Conservation (phyloP, 2,113 vertebrate genomes). For the Tychaedon coryphoeus region DNA sequence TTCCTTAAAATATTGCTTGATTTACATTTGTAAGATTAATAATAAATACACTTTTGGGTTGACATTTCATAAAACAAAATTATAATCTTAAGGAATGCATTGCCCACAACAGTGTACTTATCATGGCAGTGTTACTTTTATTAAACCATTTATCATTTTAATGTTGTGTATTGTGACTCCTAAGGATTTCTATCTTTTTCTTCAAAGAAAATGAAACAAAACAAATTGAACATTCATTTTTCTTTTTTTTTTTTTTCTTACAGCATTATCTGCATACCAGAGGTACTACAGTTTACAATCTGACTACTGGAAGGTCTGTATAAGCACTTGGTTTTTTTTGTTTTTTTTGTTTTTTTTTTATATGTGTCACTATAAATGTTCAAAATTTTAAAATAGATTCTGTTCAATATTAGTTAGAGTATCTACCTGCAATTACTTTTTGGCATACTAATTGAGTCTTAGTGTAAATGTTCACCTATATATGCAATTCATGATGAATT, state of each 20-base stretch:
- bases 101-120: slow-evolving; percentile 36
- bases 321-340: not conserved
- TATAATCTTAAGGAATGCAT: slow-evolving; percentile 11
- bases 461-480: not conserved
- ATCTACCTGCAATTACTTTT: not conserved
- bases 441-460: not conserved
- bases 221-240: slow-evolving; percentile 47
- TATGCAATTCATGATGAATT: not conserved
- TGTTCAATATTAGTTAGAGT: not conserved
- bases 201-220: slow-evolving; percentile 31
- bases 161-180: not conserved
- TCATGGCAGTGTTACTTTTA: slow-evolving; percentile 28
- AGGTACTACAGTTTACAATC: slow-evolving; percentile 99
- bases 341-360: not conserved
- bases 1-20: slow-evolving; percentile 42
- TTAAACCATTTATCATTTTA: slow-evolving; percentile 45
- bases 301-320: slow-evolving; percentile 99
- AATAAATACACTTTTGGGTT: slow-evolving; percentile 7
- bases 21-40: slow-evolving; percentile 45
- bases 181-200: slow-evolving; percentile 36
- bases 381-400: not conserved
- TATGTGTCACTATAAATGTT: not conserved
- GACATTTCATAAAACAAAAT: slow-evolving; percentile 49
- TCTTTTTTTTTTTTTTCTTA: slow-evolving; percentile 64
- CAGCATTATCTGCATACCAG: slow-evolving; percentile 99